A percentile compares a stretch with the other conserved stretches of the same genome.
Conservation (phyloP, 2,888 invertebrate species). For the Eledona agricola region DNA sequence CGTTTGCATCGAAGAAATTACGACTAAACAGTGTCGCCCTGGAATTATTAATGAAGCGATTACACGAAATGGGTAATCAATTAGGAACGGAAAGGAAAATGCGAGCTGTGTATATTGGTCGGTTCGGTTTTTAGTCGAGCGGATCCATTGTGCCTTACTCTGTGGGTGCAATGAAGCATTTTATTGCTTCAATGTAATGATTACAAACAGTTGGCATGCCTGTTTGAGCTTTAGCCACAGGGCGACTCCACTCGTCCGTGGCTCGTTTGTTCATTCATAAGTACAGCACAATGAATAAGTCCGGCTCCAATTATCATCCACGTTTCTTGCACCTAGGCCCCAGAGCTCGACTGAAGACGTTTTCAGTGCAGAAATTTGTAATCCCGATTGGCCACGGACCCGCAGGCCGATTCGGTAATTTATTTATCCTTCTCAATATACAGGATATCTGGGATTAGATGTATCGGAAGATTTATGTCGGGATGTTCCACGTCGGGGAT, state of each 20-base stretch:
- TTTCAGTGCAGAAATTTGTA: conserved; percentile 29
- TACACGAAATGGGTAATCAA: background rate
- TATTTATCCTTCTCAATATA: conserved; percentile 43
- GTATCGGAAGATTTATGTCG: conserved; percentile 39
- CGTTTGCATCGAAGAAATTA: conserved; percentile 23
- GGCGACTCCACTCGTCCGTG: conserved; percentile 35
- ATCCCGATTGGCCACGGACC: conserved; percentile 43
- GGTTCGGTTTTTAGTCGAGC: conserved; percentile 31
- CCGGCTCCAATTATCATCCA: conserved; percentile 4
- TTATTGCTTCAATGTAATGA: conserved; percentile 38
- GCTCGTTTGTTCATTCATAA: conserved; percentile 33
- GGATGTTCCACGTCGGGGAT: conserved; percentile 37
- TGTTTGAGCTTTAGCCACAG: conserved; percentile 37
- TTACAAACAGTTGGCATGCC: conserved; percentile 36
- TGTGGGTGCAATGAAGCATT: conserved; percentile 37
- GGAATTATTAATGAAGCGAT: background rate
- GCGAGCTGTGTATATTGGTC: conserved; percentile 1
- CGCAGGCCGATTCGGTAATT: conserved; percentile 42
- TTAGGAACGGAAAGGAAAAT: conserved; percentile 5
- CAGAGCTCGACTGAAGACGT: background rate
- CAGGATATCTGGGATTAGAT: conserved; percentile 45
- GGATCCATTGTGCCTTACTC: conserved; percentile 31
- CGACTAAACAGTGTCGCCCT: conserved; percentile 6
- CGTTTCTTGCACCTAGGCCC: conserved; percentile 2
- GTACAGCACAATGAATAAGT: conserved; percentile 20